Conservation (phyloP, 2,888 invertebrate genomes). For the Heliconius cydno region DNA sequence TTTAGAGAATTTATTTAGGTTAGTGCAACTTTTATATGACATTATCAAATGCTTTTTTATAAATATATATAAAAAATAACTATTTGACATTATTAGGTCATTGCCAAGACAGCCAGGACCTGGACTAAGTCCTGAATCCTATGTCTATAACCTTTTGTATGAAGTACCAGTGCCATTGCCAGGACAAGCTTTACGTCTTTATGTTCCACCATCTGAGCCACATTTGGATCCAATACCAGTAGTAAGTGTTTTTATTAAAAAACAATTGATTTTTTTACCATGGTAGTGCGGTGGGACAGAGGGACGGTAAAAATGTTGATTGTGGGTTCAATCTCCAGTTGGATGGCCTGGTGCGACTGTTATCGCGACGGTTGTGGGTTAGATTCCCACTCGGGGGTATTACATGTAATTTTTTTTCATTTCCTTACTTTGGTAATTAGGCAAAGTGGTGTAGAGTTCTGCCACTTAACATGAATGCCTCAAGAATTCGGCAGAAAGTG, state of each 20-base stretch:
- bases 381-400: too few species aligned
- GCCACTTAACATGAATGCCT: too few species aligned
- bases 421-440: too few species aligned
- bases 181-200: conserved; percentile 92
- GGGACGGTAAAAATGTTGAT: background rate
- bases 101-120: conserved; percentile 90
- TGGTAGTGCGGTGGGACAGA: background rate
- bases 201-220: conserved; percentile 88
- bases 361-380: too few species aligned
- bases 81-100: conserved; percentile 81
- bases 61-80: background rate
- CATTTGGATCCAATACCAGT: conserved; percentile 86
- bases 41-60: background rate
- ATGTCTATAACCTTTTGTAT: conserved; percentile 97
- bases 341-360: too few species aligned
- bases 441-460: too few species aligned
- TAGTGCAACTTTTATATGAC: conserved; percentile 54
- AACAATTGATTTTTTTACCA: background rate
- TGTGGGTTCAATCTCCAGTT: background rate
- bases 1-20: conserved; percentile 94
- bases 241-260: conserved; percentile 65
- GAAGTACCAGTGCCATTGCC: conserved; percentile 95
- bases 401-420: too few species aligned
- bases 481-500: too few species aligned
- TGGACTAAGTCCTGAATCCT: conserved; percentile 93